phyloP scores from a whole-genome alignment of 2,888 invertebrate genomes.

The Xanthostigma xanthostigma region DNA sequence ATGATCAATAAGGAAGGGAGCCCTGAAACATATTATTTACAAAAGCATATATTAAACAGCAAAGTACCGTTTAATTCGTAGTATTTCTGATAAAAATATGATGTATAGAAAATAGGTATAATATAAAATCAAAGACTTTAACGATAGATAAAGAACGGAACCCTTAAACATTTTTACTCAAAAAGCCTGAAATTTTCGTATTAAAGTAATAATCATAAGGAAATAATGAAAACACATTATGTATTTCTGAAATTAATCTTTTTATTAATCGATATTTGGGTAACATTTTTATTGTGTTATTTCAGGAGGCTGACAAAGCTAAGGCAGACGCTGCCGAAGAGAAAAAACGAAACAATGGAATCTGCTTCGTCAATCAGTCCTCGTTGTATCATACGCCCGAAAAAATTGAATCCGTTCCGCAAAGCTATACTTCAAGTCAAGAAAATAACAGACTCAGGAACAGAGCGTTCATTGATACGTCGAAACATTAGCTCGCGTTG shows the following conservation, averaged over 20 bases:
- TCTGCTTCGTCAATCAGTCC: slow-evolving; percentile 25
- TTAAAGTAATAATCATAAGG: neutral
- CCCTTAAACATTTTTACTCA: too few relatives aligned
- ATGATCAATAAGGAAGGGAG: too few relatives aligned
- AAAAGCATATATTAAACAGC: too few relatives aligned
- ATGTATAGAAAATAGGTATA: too few relatives aligned
- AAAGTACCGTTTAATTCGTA: too few relatives aligned
- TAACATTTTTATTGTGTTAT: neutral
- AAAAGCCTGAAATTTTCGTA: too few relatives aligned
- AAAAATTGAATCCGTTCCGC: slow-evolving; percentile 28
- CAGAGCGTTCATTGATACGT: slow-evolving; percentile 31
- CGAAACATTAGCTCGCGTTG: slow-evolving; percentile 4
- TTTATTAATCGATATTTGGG: neutral
- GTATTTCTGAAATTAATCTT: neutral
- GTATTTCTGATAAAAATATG: too few relatives aligned
- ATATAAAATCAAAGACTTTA: too few relatives aligned
- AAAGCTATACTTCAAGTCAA: slow-evolving; percentile 32
- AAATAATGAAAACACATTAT: slow-evolving; percentile 1
- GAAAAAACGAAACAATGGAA: slow-evolving; percentile 15
- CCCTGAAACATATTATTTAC: too few relatives aligned
- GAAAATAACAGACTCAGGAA: slow-evolving; percentile 29
- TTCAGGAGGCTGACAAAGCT: slow-evolving; percentile 8
- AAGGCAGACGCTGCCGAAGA: slow-evolving; percentile 7
- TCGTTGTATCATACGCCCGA: slow-evolving; percentile 26
- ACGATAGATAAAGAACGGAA: too few relatives aligned